Percentiles rank a stretch among this genome's conserved stretches.
Conservation (phyloP, 30 jellyfish, hydroid and myxozoan genomes). For the Chironex yamaguchii region DNA sequence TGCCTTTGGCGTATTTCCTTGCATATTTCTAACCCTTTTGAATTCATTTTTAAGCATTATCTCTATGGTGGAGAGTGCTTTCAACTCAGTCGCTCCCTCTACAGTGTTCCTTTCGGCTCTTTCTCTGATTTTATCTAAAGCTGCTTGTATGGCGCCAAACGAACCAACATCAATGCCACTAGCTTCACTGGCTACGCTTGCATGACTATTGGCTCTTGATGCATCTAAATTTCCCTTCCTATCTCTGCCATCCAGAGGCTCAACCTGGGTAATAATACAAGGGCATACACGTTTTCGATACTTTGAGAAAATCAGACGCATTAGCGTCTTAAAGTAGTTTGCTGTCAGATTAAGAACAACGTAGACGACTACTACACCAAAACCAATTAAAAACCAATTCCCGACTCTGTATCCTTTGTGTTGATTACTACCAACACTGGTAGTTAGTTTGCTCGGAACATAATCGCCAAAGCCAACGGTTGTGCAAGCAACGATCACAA, state of each 20-base stretch:
- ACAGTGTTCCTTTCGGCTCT: slow-evolving; percentile 59
- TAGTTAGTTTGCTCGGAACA: slow-evolving; percentile 76
- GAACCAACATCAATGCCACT: slow-evolving; percentile 85
- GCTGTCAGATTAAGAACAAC: slow-evolving; percentile 84
- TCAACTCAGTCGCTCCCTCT: slow-evolving; percentile 76
- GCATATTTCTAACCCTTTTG: slow-evolving; percentile 51
- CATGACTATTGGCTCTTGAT: slow-evolving; percentile 39
- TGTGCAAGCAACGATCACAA: slow-evolving; percentile 83
- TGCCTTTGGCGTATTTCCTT: slow-evolving; percentile 70
- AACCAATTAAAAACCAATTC: slow-evolving; percentile 82
- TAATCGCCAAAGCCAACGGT: slow-evolving; percentile 94
- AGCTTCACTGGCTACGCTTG: slow-evolving; percentile 48
- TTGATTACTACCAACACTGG: slow-evolving; percentile 50
- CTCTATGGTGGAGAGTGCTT: slow-evolving; percentile 82
- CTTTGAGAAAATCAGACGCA: slow-evolving; percentile 6
- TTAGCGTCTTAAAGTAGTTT: slow-evolving; percentile 60
- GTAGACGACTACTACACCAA: slow-evolving; percentile 77
- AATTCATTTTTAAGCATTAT: slow-evolving; percentile 70
- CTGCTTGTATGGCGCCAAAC: slow-evolving; percentile 90
- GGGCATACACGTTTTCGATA: slow-evolving; percentile 48
- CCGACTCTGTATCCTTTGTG: slow-evolving; percentile 71
- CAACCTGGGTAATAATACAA: slow-evolving; percentile 55
- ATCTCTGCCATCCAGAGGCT: slow-evolving; percentile 50
- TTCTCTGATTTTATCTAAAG: slow-evolving; percentile 72
- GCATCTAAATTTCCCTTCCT: slow-evolving; percentile 38